Conservation (phyloP, 2,113 vertebrate species). For the Arothron firmamentum region DNA sequence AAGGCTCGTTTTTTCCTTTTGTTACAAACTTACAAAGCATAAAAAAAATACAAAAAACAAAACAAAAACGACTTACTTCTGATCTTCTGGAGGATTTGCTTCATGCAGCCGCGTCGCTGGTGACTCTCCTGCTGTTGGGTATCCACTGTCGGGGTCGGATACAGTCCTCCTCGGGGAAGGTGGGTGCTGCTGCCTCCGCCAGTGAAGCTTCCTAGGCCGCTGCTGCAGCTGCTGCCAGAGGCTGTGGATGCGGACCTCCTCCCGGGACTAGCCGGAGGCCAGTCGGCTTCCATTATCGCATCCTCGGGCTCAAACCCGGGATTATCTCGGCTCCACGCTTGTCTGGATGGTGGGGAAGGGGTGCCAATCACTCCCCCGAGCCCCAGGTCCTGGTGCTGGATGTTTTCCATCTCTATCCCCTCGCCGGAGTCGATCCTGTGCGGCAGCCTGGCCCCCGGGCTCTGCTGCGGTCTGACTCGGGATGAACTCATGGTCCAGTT, state of each 20-base stretch:
- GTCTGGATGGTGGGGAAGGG: slow-evolving; percentile 83
- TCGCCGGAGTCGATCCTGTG: slow-evolving; percentile 57
- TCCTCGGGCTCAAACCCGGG: slow-evolving; percentile 91
- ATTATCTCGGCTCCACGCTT: slow-evolving; percentile 95
- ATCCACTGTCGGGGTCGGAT: slow-evolving; percentile 70
- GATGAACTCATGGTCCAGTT: slow-evolving; percentile 73
- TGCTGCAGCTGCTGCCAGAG: slow-evolving; percentile 75
- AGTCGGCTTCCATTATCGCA: slow-evolving; percentile 83
- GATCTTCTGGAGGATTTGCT: slow-evolving; percentile 73
- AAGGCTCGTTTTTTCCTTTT: background rate
- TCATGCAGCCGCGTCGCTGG: slow-evolving; percentile 73
- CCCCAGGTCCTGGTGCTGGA: slow-evolving; percentile 69
- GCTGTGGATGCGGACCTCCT: slow-evolving; percentile 76
- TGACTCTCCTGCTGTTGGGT: slow-evolving; percentile 63
- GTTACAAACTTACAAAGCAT: background rate
- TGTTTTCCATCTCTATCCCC: slow-evolving; percentile 78
- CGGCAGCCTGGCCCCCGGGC: slow-evolving; percentile 48
- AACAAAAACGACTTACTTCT: slow-evolving; percentile 62
- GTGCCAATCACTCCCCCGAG: slow-evolving; percentile 71
- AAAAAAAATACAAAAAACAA: too few species aligned
- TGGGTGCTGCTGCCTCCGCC: slow-evolving; percentile 58
- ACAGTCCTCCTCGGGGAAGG: slow-evolving; percentile 62
- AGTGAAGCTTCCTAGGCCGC: slow-evolving; percentile 69
- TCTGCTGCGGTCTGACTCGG: slow-evolving; percentile 69
- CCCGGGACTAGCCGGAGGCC: slow-evolving; percentile 78